phyloP scores from a whole-genome alignment of 2,888 invertebrate genomes.

The Sphinx pinastri region DNA sequence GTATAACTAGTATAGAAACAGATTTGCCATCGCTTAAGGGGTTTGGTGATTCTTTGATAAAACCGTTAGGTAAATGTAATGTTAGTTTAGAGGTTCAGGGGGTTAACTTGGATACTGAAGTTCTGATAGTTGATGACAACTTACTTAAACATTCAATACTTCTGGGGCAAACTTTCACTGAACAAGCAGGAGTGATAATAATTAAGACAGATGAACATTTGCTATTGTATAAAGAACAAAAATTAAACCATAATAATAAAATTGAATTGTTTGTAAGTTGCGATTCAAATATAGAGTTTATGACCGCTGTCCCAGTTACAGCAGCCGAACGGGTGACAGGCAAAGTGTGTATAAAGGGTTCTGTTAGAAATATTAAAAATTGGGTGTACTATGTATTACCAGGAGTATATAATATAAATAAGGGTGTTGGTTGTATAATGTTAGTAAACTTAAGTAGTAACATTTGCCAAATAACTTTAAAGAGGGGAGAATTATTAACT shows the following conservation, averaged over 20 bases:
- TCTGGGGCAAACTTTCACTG: not conserved
- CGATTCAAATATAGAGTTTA: not conserved
- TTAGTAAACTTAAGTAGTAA: not conserved
- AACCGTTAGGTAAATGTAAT: not conserved
- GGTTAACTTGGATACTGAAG: not conserved
- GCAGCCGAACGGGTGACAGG: not conserved
- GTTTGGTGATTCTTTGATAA: not conserved
- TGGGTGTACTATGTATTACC: no score
- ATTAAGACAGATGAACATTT: not conserved
- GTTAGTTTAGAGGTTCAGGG: not conserved
- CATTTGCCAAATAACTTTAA: not conserved
- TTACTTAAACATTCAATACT: not conserved
- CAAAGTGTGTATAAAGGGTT: not conserved
- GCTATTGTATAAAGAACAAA: not conserved
- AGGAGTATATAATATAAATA: not conserved
- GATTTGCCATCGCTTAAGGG: not conserved
- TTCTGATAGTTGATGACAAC: not conserved
- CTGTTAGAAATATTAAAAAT: not conserved
- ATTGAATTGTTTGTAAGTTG: not conserved
- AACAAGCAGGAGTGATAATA: not conserved
- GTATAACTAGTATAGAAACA: not conserved
- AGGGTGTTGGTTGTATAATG: not conserved
- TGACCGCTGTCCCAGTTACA: not conserved
- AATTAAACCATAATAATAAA: no score
- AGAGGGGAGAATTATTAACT: slow-evolving; percentile 1